Conservation (phyloP, 1,140 invertebrate species). For the Dendrolimus punctatus region DNA sequence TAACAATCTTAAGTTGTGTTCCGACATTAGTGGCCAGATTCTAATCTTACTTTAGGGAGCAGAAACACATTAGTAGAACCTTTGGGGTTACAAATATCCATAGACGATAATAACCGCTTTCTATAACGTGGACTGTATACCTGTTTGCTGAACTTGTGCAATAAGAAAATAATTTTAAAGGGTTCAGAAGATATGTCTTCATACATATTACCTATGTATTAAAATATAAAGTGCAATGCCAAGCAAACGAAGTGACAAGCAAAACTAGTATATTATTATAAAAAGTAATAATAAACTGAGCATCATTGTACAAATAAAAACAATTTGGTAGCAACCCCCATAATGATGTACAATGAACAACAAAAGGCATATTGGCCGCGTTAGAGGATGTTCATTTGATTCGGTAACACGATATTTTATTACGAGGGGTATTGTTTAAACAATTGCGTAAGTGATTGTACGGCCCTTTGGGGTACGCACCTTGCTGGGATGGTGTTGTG, state of each 20-base stretch:
- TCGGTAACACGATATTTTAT: conserved; percentile 55
- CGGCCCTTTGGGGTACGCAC: conserved; percentile 35
- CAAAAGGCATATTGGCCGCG: conserved; percentile 22
- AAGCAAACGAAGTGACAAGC: too few species aligned
- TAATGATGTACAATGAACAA: conserved; percentile 14
- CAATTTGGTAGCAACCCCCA: conserved; percentile 15
- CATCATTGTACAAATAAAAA: conserved; percentile 3
- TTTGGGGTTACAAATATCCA: too few species aligned
- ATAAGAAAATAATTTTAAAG: not conserved
- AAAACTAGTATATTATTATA: too few species aligned
- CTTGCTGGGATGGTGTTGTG: conserved; percentile 38
- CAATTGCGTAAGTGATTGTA: conserved; percentile 62
- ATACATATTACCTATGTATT: too few species aligned
- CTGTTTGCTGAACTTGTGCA: not conserved
- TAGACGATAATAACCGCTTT: too few species aligned
- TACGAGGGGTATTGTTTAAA: conserved; percentile 49
- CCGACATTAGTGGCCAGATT: too few species aligned
- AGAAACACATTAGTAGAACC: too few species aligned
- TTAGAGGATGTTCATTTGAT: conserved; percentile 45
- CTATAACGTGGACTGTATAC: too few species aligned
- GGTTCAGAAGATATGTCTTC: too few species aligned
- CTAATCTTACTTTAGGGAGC: too few species aligned
- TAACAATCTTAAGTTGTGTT: too few species aligned
- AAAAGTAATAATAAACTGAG: conserved; percentile 4
- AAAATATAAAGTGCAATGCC: too few species aligned